phyloP scores from a whole-genome alignment of 2,113 vertebrate species.

The Hirundichthys speculiger region DNA sequence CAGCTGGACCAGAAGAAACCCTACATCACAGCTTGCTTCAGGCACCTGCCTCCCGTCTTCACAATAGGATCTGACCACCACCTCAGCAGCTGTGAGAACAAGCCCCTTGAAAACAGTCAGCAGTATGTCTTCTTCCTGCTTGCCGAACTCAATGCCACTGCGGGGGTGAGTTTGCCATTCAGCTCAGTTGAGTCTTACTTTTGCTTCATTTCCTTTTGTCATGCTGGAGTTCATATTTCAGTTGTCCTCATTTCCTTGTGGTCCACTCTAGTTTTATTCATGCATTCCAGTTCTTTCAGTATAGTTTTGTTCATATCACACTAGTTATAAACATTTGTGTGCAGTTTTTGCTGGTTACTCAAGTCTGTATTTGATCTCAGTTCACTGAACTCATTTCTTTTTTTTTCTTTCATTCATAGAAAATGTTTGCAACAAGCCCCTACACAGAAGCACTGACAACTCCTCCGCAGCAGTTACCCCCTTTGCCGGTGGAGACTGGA shows the following conservation, averaged over 20 bases:
- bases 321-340: too few species aligned
- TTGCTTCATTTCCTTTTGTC: background rate
- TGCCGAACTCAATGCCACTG: conserved; percentile 86
- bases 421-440: conserved; percentile 93
- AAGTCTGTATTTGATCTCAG: background rate
- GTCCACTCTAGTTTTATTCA: conserved; percentile 1
- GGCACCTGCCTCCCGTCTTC: conserved; percentile 87
- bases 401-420: conserved; percentile 61
- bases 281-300: too few species aligned
- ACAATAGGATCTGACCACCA: conserved; percentile 89
- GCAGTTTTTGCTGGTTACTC: too few species aligned
- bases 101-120: conserved; percentile 88
- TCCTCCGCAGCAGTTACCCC: conserved; percentile 84
- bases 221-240: conserved; percentile 5
- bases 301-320: too few species aligned
- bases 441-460: conserved; percentile 91
- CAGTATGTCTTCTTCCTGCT: conserved; percentile 93
- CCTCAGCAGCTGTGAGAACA: conserved; percentile 91
- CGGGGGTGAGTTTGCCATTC: conserved; percentile 81
- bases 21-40: conserved; percentile 93
- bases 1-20: conserved; percentile 88
- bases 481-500: conserved; percentile 85
- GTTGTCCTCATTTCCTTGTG: background rate
- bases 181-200: background rate
- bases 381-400: background rate